Percentiles rank a stretch among this genome's conserved stretches.
These are phyloP conservation scores for Vanessa tameamea DNA, from an alignment of 1,140 invertebrate species.

Conservation along the genomic window DNA sequence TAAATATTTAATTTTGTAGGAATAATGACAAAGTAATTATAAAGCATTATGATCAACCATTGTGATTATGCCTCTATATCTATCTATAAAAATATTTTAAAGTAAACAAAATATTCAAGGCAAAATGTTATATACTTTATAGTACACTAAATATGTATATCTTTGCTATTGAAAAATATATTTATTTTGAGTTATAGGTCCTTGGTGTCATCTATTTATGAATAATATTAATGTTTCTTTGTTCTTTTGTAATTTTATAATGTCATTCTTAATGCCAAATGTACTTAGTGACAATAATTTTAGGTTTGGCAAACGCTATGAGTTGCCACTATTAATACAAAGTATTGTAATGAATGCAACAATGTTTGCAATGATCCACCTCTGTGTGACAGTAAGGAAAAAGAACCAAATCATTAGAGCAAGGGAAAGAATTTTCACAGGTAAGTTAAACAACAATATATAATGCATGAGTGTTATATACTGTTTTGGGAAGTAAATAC, in stretches of 20 bases:
- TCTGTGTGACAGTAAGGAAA: conserved; percentile 94
- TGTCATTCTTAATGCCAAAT: neutral
- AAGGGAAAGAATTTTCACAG: conserved; percentile 91
- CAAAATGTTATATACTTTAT: no score
- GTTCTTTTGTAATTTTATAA: neutral
- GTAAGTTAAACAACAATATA: conserved; percentile 75
- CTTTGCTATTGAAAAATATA: neutral
- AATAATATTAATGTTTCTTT: neutral
- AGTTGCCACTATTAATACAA: conserved; percentile 96
- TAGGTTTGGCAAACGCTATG: conserved; percentile 99
- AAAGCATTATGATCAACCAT: conserved; percentile 5
- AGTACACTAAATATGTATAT: neutral
- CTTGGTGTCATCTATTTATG: neutral
- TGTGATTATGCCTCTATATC: neutral
- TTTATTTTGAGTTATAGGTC: neutral
- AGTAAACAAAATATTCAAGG: no score
- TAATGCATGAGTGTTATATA: conserved; percentile 9
- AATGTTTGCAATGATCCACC: conserved; percentile 97
- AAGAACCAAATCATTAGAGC: conserved; percentile 90
- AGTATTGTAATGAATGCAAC: conserved; percentile 98
- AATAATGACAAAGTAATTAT: conserved; percentile 10
- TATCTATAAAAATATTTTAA: no score
- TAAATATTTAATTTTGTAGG: conserved; percentile 9
- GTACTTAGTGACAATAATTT: conserved; percentile 34
- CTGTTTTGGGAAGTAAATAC: conserved; percentile 1